These are phyloP conservation scores for Ormyrus thymus DNA, from an alignment of 2,888 invertebrate genomes.

Conservation along the genomic window DNA sequence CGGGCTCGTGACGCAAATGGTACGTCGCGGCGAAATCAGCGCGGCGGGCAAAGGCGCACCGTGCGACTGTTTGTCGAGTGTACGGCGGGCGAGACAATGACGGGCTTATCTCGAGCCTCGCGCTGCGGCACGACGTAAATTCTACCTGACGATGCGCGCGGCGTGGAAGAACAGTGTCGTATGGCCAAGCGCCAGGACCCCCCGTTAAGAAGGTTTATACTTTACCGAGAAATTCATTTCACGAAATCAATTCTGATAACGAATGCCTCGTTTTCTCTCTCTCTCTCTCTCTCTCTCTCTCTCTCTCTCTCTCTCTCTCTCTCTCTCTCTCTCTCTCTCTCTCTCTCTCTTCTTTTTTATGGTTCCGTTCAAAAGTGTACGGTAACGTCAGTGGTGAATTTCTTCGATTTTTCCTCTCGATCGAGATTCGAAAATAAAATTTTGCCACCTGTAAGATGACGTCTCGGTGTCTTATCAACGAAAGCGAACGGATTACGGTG, in stretches of 20 bases:
- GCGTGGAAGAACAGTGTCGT: constrained; percentile 1
- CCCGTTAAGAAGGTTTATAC: neutral
- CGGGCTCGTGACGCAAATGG: neutral
- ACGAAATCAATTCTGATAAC: no score
- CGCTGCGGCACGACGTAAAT: constrained; percentile 7
- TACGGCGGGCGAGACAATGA: constrained; percentile 24
- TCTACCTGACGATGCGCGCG: constrained; percentile 13
- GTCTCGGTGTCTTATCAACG: no score
- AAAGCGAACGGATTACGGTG: no score
- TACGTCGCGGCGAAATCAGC: neutral
- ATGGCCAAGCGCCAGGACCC: neutral
- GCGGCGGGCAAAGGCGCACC: constrained; percentile 1
- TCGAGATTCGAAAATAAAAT: no score
- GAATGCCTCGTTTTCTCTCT: no score
- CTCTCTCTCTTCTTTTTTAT: constrained; percentile 7
- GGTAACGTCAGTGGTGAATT: no score
- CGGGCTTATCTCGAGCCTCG: constrained; percentile 16
- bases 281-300: neutral
- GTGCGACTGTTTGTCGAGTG: constrained; percentile 19
- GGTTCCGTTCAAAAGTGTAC: no score
- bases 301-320: neutral
- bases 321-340: neutral
- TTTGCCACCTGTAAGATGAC: no score
- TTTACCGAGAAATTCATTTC: no score
- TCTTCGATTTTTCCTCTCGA: no score